phyloP scores from a whole-genome alignment of 2,888 invertebrate genomes.

The Pemphredon lugubris region DNA sequence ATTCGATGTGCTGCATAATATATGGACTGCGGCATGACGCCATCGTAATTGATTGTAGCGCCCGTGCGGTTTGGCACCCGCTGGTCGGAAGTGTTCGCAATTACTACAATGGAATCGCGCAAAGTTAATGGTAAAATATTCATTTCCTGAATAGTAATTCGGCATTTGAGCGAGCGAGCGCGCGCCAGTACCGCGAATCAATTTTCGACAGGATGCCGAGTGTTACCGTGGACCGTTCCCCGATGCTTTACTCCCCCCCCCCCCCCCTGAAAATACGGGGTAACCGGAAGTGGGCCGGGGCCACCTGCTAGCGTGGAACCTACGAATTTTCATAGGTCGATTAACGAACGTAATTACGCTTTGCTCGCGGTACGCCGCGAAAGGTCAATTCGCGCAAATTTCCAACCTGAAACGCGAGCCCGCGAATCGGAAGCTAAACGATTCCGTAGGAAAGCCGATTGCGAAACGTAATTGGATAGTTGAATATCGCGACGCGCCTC shows the following conservation, averaged over 20 bases:
- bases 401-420: not conserved
- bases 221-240: not conserved
- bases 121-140: slow-evolving; percentile 76
- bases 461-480: too few species aligned
- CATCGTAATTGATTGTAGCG: slow-evolving; percentile 78
- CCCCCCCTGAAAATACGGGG: too few species aligned
- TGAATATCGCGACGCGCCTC: too few species aligned
- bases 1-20: slow-evolving; percentile 75
- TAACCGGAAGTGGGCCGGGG: slow-evolving; percentile 34
- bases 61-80: slow-evolving; percentile 77
- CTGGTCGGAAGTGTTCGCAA: slow-evolving; percentile 76
- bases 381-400: not conserved
- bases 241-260: too few species aligned
- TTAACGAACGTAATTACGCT: slow-evolving; percentile 36
- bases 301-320: slow-evolving; percentile 28
- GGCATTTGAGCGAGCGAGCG: too few species aligned
- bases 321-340: slow-evolving; percentile 53
- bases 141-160: slow-evolving; percentile 68
- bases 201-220: slow-evolving; percentile 15
- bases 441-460: too few species aligned
- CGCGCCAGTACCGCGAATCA: slow-evolving; percentile 14
- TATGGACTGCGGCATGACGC: slow-evolving; percentile 72
- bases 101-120: slow-evolving; percentile 75
- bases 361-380: not conserved
- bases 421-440: slow-evolving; percentile 14